Conservation (phyloP, 1,140 invertebrate genomes). For the Gonioctena quinquepunctata region DNA sequence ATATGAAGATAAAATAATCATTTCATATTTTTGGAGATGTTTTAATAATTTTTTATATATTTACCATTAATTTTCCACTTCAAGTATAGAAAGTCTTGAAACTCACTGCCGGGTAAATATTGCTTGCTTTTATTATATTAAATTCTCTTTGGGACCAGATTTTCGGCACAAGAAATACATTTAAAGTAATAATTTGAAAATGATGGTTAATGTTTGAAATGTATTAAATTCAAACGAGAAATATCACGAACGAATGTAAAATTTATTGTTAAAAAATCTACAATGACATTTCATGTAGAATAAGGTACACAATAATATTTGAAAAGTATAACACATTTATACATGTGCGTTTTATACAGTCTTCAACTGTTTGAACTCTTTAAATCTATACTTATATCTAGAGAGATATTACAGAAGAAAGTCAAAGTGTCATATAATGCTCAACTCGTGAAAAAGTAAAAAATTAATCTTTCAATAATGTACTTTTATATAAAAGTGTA, state of each 20-base stretch:
- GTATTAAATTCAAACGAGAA: not conserved
- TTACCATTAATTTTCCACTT: too few relatives aligned
- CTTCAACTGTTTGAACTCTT: slow-evolving; percentile 2
- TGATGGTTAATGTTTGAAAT: too few relatives aligned
- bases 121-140: too few relatives aligned
- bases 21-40: too few relatives aligned
- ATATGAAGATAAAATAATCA: too few relatives aligned
- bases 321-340: not conserved
- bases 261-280: slow-evolving; percentile 1
- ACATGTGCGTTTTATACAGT: not conserved
- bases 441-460: not conserved
- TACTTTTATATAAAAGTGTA: not conserved
- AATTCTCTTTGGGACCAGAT: too few relatives aligned
- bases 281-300: not conserved
- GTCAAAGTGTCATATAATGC: not conserved
- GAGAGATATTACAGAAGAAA: not conserved
- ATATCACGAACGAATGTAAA: not conserved
- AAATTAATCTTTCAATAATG: not conserved
- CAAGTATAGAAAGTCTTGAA: too few relatives aligned
- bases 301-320: not conserved
- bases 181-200: too few relatives aligned
- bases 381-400: not conserved
- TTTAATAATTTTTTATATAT: too few relatives aligned
- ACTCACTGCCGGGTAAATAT: too few relatives aligned
- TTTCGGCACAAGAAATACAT: too few relatives aligned